Conservation (phyloP, 2,888 invertebrate species). For the Eudemis profundana region DNA sequence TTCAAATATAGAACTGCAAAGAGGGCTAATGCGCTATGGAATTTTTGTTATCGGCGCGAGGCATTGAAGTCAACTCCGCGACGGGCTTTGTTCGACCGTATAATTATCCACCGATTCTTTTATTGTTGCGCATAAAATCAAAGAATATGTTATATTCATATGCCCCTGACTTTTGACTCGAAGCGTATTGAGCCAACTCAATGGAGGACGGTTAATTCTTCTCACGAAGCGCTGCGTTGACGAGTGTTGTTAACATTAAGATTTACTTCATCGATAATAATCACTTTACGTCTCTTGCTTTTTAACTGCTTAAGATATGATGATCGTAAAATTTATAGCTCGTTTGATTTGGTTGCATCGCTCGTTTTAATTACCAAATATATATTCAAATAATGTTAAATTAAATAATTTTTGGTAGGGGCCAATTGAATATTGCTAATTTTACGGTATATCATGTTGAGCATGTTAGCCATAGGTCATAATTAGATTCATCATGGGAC, state of each 20-base stretch:
- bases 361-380: background rate
- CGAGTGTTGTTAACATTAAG: conserved; percentile 52
- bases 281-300: conserved; percentile 12
- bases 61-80: conserved; percentile 79
- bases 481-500: too few species aligned
- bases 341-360: background rate
- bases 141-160: conserved; percentile 81
- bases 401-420: too few species aligned
- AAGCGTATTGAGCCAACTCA: conserved; percentile 73
- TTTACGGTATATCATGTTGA: too few species aligned
- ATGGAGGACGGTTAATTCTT: conserved; percentile 82
- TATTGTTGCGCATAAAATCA: conserved; percentile 79
- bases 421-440: too few species aligned
- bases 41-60: conserved; percentile 70
- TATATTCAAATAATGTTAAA: too few species aligned
- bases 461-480: too few species aligned
- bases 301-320: conserved; percentile 19
- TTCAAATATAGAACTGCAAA: conserved; percentile 57
- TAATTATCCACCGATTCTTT: conserved; percentile 79
- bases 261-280: conserved; percentile 35
- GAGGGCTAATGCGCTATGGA: conserved; percentile 73
- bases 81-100: conserved; percentile 76
- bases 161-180: conserved; percentile 81
- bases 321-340: conserved; percentile 13
- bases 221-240: conserved; percentile 73